A percentile compares a stretch with the other conserved stretches of the same genome.
These are phyloP conservation scores for Chelon labrosus DNA, from an alignment of 2,797 vertebrate genomes.

Conservation along the genomic window DNA sequence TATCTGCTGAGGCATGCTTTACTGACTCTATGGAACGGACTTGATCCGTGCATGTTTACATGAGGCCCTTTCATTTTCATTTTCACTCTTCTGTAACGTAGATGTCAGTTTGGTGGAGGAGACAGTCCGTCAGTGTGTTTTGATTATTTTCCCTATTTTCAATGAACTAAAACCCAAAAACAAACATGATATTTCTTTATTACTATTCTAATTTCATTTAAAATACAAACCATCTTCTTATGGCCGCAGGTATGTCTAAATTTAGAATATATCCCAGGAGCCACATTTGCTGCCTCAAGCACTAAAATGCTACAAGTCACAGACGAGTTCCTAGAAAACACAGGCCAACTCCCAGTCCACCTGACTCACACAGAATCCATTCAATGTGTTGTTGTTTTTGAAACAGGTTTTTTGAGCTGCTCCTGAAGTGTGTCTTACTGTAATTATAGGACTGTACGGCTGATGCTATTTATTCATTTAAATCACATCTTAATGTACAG, in stretches of 20 bases:
- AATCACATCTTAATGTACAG: neutral
- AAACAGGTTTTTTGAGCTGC: neutral
- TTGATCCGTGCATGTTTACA: too few species aligned
- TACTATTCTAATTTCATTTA: neutral
- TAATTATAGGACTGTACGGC: neutral
- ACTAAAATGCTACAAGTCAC: neutral
- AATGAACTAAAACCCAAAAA: too few species aligned
- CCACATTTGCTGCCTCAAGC: neutral
- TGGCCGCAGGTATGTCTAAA: neutral
- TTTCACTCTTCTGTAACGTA: too few species aligned
- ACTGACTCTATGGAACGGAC: too few species aligned
- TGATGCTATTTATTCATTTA: neutral
- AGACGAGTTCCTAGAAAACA: too few species aligned
- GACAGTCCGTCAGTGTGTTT: neutral
- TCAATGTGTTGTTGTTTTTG: too few species aligned
- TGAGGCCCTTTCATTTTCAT: too few species aligned
- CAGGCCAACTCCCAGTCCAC: too few species aligned
- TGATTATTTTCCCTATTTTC: too few species aligned
- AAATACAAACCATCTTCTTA: neutral
- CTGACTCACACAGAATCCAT: too few species aligned
- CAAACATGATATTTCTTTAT: too few species aligned
- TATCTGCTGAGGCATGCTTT: too few species aligned
- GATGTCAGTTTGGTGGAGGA: neutral
- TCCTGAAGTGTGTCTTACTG: neutral
- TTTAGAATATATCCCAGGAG: neutral